These are phyloP conservation scores for Pollenia angustigena DNA, from an alignment of 2,888 invertebrate genomes.

Conservation along the genomic window DNA sequence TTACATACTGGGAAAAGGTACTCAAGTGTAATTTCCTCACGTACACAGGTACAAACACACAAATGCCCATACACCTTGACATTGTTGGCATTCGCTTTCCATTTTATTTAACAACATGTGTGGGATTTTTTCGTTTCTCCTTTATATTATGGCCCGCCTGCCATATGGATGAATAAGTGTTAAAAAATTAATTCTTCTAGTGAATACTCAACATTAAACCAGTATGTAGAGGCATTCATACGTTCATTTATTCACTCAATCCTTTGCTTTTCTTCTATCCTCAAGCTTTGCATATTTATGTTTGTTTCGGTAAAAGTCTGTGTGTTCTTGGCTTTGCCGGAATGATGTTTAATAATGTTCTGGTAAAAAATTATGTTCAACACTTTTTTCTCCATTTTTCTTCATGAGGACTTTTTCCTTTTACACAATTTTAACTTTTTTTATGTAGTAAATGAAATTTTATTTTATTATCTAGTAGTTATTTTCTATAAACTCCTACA, in stretches of 20 bases:
- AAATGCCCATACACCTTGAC: neutral
- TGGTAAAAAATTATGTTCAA: conserved; percentile 25
- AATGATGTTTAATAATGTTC: conserved; percentile 58
- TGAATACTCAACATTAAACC: neutral
- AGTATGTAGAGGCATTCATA: neutral
- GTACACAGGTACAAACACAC: neutral
- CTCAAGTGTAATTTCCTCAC: conserved; percentile 35
- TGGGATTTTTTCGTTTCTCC: neutral
- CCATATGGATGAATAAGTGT: conserved; percentile 33
- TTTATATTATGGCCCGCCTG: neutral
- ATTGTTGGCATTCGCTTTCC: neutral
- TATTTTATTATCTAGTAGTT: neutral
- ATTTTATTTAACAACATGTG: conserved; percentile 3
- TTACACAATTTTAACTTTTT: neutral
- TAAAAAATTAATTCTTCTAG: conserved; percentile 45
- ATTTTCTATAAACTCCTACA: neutral
- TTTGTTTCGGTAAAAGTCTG: neutral
- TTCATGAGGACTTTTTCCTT: neutral
- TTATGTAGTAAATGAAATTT: neutral
- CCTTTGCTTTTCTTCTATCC: conserved; percentile 27
- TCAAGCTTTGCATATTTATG: conserved; percentile 5
- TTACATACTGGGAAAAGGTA: conserved; percentile 2
- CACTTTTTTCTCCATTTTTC: conserved; percentile 4
- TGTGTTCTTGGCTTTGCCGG: neutral
- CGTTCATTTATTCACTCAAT: neutral